Evolutionary conservation across 92 coral and sea anemone genomes (phyloP), one percentile per base, ranked within the genome.

Genomic region (Parazoanthus darwini): DNA sequence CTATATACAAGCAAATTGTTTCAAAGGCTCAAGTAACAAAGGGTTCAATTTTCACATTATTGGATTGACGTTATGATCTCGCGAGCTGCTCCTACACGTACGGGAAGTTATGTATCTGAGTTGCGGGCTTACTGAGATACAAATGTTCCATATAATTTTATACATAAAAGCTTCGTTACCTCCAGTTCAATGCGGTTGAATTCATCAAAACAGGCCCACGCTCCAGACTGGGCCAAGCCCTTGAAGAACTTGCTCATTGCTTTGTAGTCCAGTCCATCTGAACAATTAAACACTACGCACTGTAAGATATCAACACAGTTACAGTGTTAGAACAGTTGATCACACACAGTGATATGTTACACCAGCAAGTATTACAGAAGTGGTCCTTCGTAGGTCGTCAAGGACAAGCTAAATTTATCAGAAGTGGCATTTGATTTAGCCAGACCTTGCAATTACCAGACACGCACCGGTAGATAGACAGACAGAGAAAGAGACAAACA

Each of bases 181-280:
- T 96, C 99, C 68, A 97, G 87, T 78, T 97, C 99, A 88, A 97
- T 97, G 83, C 99, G 92, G 93, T 97, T 97, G 74, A 97, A 97
- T 89, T 97, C 99, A 48, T 97, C 99, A 85, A 97, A 97, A 84
- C 99, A 97, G 38, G 99, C 99, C 99, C 99, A 96, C 46, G 99
- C 99, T 13, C 99, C 99, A 29, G 99, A 91, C 91, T 97, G 99
- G 18, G 99, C 99, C 54, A 97, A 92, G 2, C 99, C 99, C 65
- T 97, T 97, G 71, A 97, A 97, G 89, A 97, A 97, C 91, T 97
- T 97, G 42, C 99, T 98, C 99, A 97, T 97, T 35, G 99, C 99
- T 74, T 97, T 97, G 92, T 97, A 97, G 90, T 97, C 99, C 78
- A 97, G 93, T 9, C 99, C 99, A 54, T 97, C 99, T 5, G 99